These are phyloP conservation scores for Pteropus alecto DNA, from an alignment of 2,113 vertebrate species.

Conservation along the genomic window DNA sequence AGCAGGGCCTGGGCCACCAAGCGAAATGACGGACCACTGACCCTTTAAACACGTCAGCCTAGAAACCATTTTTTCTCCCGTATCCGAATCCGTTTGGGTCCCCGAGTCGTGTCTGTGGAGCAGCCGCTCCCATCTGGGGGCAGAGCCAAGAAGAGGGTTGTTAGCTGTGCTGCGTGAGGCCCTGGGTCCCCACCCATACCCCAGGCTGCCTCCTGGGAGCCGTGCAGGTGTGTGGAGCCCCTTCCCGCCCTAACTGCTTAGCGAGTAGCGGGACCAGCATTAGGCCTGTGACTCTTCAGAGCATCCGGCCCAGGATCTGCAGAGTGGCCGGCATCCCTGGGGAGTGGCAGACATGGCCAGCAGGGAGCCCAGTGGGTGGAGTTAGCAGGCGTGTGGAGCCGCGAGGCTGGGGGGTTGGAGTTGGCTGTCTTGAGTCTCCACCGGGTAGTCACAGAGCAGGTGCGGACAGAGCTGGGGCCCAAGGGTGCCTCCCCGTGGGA, in stretches of 20 bases:
- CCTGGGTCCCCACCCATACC: neutral
- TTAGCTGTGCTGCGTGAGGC: neutral
- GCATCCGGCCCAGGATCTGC: accelerated
- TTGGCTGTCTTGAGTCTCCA: too few relatives aligned
- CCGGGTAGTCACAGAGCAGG: neutral
- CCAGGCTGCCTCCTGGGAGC: neutral
- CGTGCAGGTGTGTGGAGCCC: accelerated
- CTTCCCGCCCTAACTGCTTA: accelerated
- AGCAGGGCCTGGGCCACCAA: too few relatives aligned
- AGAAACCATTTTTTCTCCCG: neutral
- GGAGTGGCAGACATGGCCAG: too few relatives aligned
- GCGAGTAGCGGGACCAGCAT: accelerated
- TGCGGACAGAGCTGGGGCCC: too few relatives aligned
- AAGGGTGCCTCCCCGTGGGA: neutral
- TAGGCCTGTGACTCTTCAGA: accelerated
- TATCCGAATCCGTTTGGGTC: accelerated
- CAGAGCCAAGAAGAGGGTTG: neutral
- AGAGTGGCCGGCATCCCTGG: neutral
- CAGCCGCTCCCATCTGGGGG: accelerated
- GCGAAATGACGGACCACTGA: neutral
- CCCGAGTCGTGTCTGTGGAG: accelerated
- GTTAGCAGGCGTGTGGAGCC: too few relatives aligned
- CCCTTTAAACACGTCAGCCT: accelerated
- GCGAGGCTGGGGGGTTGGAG: neutral
- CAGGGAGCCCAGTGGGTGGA: too few relatives aligned